A percentile compares a stretch with the other conserved stretches of the same genome.
Conservation (phyloP, 1,140 invertebrate genomes). For the Diorhabda sublineata region DNA sequence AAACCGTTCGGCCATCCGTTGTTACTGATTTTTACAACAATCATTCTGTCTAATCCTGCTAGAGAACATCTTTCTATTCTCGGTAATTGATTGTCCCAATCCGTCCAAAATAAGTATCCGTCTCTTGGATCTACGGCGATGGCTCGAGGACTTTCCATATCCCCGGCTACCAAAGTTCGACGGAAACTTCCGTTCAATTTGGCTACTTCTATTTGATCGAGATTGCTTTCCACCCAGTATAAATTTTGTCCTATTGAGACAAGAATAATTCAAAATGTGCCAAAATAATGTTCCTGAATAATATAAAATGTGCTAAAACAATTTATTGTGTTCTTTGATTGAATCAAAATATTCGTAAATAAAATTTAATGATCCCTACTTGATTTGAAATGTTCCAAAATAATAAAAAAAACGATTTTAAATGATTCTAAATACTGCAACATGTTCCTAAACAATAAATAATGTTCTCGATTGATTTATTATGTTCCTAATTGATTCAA, state of each 20-base stretch:
- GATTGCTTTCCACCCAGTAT: constrained; percentile 79
- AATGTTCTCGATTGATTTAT: too few relatives aligned
- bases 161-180: constrained; percentile 75
- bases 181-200: constrained; percentile 74
- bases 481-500: too few relatives aligned
- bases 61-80: constrained; percentile 83
- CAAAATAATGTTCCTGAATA: too few relatives aligned
- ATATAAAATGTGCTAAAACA: too few relatives aligned
- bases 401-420: too few relatives aligned
- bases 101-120: constrained; percentile 83
- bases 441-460: too few relatives aligned
- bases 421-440: too few relatives aligned
- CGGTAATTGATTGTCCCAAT: constrained; percentile 78
- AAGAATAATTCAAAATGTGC: constrained; percentile 43
- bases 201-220: constrained; percentile 88
- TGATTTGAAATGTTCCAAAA: too few relatives aligned
- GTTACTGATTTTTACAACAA: constrained; percentile 57
- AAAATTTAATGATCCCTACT: too few relatives aligned
- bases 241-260: constrained; percentile 59
- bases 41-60: constrained; percentile 63
- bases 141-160: constrained; percentile 82
- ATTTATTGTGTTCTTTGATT: too few relatives aligned
- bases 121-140: constrained; percentile 79
- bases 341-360: too few relatives aligned
- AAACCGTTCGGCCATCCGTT: constrained; percentile 88